Percentiles rank a stretch among this genome's conserved stretches.
Conservation (phyloP, 2,888 invertebrate genomes). For the Yponomeuta evonymella region DNA sequence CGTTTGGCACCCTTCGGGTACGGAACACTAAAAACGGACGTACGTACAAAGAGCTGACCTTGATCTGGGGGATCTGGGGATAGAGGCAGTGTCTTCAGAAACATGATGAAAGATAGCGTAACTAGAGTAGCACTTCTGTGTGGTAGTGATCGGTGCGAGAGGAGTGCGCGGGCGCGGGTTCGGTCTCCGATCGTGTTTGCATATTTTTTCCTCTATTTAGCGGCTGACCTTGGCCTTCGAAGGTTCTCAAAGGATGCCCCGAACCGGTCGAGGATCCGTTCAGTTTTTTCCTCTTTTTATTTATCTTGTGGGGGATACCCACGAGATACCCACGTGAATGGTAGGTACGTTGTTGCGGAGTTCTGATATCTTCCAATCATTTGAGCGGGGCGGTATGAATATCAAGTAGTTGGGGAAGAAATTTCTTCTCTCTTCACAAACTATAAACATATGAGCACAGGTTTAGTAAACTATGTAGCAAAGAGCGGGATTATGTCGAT, state of each 20-base stretch:
- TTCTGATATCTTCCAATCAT: neutral
- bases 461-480: too few species aligned
- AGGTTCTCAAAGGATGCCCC: neutral
- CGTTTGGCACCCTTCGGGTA: too few species aligned
- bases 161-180: neutral
- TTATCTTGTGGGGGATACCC: neutral
- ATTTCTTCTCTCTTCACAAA: neutral
- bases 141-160: neutral
- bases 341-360: neutral
- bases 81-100: too few species aligned
- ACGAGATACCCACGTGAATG: neutral
- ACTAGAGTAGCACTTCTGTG: neutral
- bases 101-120: too few species aligned
- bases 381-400: neutral
- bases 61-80: too few species aligned
- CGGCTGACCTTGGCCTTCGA: slow-evolving; percentile 6
- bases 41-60: too few species aligned
- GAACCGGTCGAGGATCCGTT: neutral
- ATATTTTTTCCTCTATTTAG: slow-evolving; percentile 1
- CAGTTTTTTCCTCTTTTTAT: neutral
- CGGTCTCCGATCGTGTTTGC: neutral
- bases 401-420: neutral
- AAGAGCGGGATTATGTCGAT: too few species aligned
- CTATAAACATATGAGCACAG: neutral
- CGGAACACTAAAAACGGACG: too few species aligned